Evolutionary conservation across 92 coral and sea anemone genomes (phyloP).

Genomic region (Parazoanthus darwini): DNA sequence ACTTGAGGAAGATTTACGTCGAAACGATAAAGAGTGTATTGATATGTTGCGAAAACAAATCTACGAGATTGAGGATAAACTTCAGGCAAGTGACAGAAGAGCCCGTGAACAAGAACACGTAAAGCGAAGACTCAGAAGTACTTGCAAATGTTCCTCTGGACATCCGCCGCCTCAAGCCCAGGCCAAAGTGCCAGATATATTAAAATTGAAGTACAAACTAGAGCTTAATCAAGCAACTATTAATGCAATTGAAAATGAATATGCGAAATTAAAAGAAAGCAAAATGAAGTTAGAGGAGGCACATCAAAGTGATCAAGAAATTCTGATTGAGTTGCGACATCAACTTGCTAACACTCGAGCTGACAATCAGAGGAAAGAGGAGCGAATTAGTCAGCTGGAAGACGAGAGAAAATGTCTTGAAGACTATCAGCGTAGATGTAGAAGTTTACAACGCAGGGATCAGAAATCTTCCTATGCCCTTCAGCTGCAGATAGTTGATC

Average conservation of each 20-base stretch:
- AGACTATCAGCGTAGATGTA: conserved; percentile 65
- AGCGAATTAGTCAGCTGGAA: conserved; percentile 55
- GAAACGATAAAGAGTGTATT: conserved; percentile 79
- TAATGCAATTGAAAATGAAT: conserved; percentile 59
- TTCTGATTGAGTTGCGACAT: conserved; percentile 53
- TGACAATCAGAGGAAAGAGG: conserved; percentile 56
- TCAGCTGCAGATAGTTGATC: conserved; percentile 76
- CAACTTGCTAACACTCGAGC: conserved; percentile 53
- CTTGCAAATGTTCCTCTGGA: conserved; percentile 43
- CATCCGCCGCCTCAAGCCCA: conserved; percentile 44
- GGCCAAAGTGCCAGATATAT: conserved; percentile 39
- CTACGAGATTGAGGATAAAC: conserved; percentile 66
- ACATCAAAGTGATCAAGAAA: conserved; percentile 52
- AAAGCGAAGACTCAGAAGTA: conserved; percentile 45
- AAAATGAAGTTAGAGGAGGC: conserved; percentile 50
- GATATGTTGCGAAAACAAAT: conserved; percentile 73
- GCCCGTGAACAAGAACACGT: conserved; percentile 68
- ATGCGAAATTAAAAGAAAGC: conserved; percentile 55
- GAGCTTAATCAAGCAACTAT: conserved; percentile 62
- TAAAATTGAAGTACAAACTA: conserved; percentile 48
- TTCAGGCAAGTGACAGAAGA: conserved; percentile 63
- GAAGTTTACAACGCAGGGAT: conserved; percentile 74
- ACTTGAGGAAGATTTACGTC: conserved; percentile 72
- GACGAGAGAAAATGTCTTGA: conserved; percentile 67
- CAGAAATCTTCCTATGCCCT: conserved; percentile 83